Base-by-base conservation (phyloP, 2,113 vertebrate species). In the Syngnathus floridae region DNA sequence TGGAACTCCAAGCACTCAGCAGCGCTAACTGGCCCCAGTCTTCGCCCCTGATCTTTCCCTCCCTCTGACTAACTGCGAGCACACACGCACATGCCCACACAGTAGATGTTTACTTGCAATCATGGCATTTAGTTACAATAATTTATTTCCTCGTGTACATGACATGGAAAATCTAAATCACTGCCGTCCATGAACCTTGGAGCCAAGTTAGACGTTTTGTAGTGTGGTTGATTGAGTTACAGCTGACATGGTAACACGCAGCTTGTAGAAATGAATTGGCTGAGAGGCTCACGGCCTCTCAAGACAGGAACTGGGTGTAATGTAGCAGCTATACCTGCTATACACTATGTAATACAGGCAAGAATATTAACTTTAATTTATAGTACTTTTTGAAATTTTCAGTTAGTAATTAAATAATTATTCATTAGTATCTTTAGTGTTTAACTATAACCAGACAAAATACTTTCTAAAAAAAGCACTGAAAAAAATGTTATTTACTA, bases 91-190 rank as follows among this genome's bases (percentile, higher is more conserved):
- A 85, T 76, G 64, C 78, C 77, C 83, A 86, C 80, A 86, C 80
- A 84, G 75, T 82, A 77, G 74, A 84, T 86, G 84, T 86, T 89
- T 87, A 83, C 75, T 80, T 83, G 77, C 80, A 87, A 88, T 86
- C 85, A 88, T 84, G 77, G 83, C 78, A 86, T 88, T 83, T 80
- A 79, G 84, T 87, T 87, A 82, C 84, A 80, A 76, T 79, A 70
- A 82, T 82, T 75, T 73, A 84, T 82, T 81, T 88, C 72, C 79
- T 84, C 58, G 49, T 74, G 78, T 65, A 82, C 75, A 74, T 78
- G 77, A 80, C 80, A 81, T 83, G 79, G 73, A 86, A 82, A 87
- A 78, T 70, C 66, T 62, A 81, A 83, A 86, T 83, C 69, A 83
- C 60, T 72, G 69, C 52, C 71, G 75, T 80, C 65, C 55, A 66